Percentiles rank a stretch among this genome's conserved stretches.
These are phyloP conservation scores for Rhinolophus sinicus DNA, from an alignment of 2,113 vertebrate species.

Conservation along the genomic window DNA sequence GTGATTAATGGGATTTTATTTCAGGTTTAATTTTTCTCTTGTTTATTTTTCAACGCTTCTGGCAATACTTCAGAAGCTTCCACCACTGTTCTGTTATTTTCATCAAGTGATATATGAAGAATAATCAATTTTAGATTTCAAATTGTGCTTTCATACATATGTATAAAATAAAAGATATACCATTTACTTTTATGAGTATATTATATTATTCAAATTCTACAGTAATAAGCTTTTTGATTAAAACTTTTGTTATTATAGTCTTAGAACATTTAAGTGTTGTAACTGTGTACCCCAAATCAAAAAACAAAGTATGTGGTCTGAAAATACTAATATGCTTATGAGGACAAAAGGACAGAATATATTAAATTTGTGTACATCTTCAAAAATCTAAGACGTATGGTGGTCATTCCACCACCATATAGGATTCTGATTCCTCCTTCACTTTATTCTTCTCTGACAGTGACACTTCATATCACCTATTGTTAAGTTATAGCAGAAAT, in stretches of 20 bases:
- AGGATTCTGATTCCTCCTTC: background rate
- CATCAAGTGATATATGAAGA: slow-evolving; percentile 29
- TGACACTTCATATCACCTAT: background rate
- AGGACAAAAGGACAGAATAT: background rate
- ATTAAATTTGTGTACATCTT: slow-evolving; percentile 2
- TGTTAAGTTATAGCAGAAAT: slow-evolving; percentile 20
- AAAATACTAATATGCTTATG: slow-evolving; percentile 2
- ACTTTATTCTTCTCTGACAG: background rate
- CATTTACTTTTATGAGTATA: slow-evolving; percentile 3
- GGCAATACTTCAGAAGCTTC: slow-evolving; percentile 59
- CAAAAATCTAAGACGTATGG: background rate
- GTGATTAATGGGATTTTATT: slow-evolving; percentile 65
- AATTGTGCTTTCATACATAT: background rate
- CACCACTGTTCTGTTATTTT: slow-evolving; percentile 50
- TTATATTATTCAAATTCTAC: slow-evolving; percentile 41
- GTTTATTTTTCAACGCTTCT: slow-evolving; percentile 70
- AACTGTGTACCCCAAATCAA: background rate
- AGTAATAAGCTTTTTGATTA: background rate
- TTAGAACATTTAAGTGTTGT: slow-evolving; percentile 21
- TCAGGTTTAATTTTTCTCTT: slow-evolving; percentile 63
- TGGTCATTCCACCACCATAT: background rate
- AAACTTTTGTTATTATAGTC: background rate
- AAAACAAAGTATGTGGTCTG: background rate
- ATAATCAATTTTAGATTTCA: slow-evolving; percentile 73
- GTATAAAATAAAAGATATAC: background rate